These are phyloP conservation scores for Mus musculus DNA, from an alignment of 2,113 vertebrate genomes.

Conservation along the genomic window GRCm39 chr8:121596501-121597000, in stretches of 20 bases:
- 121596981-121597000: constrained; percentile 7
- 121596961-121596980: not conserved
- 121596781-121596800: rapidly evolving
- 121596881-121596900: not conserved
- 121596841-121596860: not conserved
- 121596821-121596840: not conserved
- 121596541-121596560: no score
- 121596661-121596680: not conserved
- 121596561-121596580: not conserved
- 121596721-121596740: not conserved
- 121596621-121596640: rapidly evolving
- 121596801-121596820: rapidly evolving
- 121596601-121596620: not conserved
- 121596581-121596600: not conserved
- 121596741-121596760: not conserved
- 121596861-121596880: constrained; percentile 49
- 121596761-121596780: not conserved
- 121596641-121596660: not conserved
- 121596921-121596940: constrained; percentile 57
- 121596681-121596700: rapidly evolving
- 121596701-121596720: not conserved
- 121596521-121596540: no score
- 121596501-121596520: not conserved
- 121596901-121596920: not conserved
- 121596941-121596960: constrained; percentile 54